A percentile compares a stretch with the other conserved stretches of the same genome.
Evolutionary conservation across 2,888 invertebrate species (phyloP).

Genomic region (Chloromyia formosa): DNA sequence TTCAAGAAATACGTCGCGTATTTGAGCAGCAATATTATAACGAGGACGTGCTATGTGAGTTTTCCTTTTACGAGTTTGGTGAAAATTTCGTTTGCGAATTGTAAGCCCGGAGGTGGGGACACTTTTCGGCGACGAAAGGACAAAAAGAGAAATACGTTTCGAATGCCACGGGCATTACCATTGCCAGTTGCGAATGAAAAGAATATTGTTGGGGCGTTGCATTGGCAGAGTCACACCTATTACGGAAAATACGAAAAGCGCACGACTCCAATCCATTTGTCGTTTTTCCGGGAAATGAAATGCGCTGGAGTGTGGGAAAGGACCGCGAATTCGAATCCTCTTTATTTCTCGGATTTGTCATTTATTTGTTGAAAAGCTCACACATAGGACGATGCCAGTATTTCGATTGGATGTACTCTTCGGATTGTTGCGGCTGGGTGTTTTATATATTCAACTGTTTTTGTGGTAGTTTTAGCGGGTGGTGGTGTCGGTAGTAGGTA

Average conservation of each 20-base stretch:
- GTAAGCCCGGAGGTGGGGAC: slow-evolving; percentile 18
- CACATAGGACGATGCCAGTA: background rate
- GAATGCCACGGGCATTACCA: slow-evolving; percentile 18
- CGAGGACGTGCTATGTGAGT: too few species aligned
- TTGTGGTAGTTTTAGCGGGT: too few species aligned
- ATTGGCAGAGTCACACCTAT: slow-evolving; percentile 49
- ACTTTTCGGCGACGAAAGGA: slow-evolving; percentile 18
- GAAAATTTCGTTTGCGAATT: slow-evolving; percentile 16
- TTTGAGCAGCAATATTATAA: slow-evolving; percentile 8
- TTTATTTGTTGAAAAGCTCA: slow-evolving; percentile 46
- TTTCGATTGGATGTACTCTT: slow-evolving; percentile 25
- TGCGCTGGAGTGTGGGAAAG: slow-evolving; percentile 25
- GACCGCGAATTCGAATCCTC: slow-evolving; percentile 19
- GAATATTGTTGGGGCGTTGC: slow-evolving; percentile 48
- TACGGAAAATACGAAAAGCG: slow-evolving; percentile 21
- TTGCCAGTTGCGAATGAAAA: slow-evolving; percentile 28
- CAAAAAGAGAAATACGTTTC: slow-evolving; percentile 23
- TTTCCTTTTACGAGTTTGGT: slow-evolving; percentile 17
- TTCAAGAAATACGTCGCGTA: slow-evolving; percentile 2
- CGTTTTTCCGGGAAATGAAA: slow-evolving; percentile 45
- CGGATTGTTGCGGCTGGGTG: background rate
- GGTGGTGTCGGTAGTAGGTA: background rate
- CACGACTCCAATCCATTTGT: slow-evolving; percentile 48
- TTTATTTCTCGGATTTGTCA: slow-evolving; percentile 40
- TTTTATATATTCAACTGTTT: slow-evolving; percentile 36